Evolutionary conservation across 2,113 vertebrate genomes (phyloP).

Genomic region (Cyprinodon tularosa): DNA sequence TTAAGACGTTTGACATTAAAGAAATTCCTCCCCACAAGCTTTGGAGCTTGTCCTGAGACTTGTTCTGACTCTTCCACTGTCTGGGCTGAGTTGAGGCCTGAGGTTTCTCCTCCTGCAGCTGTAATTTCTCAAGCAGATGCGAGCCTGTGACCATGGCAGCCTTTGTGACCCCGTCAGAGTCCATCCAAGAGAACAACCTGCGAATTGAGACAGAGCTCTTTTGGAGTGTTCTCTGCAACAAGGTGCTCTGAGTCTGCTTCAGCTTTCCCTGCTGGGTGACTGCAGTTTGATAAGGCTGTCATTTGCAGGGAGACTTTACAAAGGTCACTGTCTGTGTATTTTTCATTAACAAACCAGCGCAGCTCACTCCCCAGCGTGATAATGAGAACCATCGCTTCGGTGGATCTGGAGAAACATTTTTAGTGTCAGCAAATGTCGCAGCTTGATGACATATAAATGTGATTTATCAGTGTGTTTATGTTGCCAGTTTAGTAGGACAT

Average conservation of each 20-base stretch:
- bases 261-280: slow-evolving; percentile 35
- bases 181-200: slow-evolving; percentile 27
- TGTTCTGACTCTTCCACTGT: slow-evolving; percentile 67
- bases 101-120: slow-evolving; percentile 59
- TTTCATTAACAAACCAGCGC: slow-evolving; percentile 74
- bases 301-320: slow-evolving; percentile 68
- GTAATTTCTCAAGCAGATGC: slow-evolving; percentile 57
- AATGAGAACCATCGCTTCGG: slow-evolving; percentile 78
- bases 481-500: slow-evolving; percentile 76
- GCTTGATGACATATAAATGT: slow-evolving; percentile 79
- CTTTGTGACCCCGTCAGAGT: slow-evolving; percentile 59
- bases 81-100: slow-evolving; percentile 52
- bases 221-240: slow-evolving; percentile 29
- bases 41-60: slow-evolving; percentile 66
- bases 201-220: slow-evolving; percentile 24
- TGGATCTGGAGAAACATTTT: slow-evolving; percentile 77
- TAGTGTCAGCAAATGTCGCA: slow-evolving; percentile 78
- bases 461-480: slow-evolving; percentile 81
- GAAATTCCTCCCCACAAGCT: slow-evolving; percentile 75
- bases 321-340: slow-evolving; percentile 77
- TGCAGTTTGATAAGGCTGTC: slow-evolving; percentile 67
- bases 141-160: slow-evolving; percentile 58
- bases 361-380: slow-evolving; percentile 63
- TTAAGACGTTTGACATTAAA: slow-evolving; percentile 81
- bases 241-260: slow-evolving; percentile 31